Evolutionary conservation across 2,113 vertebrate species (phyloP).

Genomic region (Amblyornis subalaris): DNA sequence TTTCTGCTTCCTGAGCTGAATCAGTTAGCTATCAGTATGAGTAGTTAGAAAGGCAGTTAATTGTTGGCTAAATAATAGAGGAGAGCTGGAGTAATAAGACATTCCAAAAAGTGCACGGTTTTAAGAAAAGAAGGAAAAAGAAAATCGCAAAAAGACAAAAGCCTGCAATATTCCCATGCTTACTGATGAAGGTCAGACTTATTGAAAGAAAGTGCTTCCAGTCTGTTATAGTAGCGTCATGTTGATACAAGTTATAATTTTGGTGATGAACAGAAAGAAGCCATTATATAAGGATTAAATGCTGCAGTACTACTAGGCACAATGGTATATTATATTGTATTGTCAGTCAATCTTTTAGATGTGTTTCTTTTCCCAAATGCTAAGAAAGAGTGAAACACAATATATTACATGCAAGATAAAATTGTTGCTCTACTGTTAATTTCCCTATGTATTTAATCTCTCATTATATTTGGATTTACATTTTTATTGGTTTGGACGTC

Average conservation of each 20-base stretch:
- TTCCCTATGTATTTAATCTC: constrained; percentile 48
- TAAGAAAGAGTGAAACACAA: background rate
- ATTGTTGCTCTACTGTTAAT: constrained; percentile 55
- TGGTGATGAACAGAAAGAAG: background rate
- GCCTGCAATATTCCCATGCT: background rate
- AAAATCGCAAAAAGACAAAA: background rate
- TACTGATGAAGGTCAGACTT: background rate
- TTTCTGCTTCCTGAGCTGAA: background rate
- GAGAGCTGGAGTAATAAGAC: background rate
- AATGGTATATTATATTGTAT: background rate
- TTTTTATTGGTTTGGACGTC: constrained; percentile 62
- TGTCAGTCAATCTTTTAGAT: background rate
- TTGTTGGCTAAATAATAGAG: background rate
- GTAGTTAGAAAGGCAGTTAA: background rate
- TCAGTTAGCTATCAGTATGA: background rate
- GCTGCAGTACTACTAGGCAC: background rate
- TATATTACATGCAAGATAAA: constrained; percentile 5
- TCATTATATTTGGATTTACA: constrained; percentile 67
- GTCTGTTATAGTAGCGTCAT: background rate
- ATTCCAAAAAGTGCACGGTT: rapidly evolving
- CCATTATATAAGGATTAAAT: background rate
- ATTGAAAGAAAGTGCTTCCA: background rate
- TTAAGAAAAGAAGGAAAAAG: background rate
- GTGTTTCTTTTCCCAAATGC: background rate
- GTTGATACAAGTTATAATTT: background rate